Evolutionary conservation across 1,140 invertebrate genomes (phyloP).

Genomic region (Matsumurasca onukii): DNA sequence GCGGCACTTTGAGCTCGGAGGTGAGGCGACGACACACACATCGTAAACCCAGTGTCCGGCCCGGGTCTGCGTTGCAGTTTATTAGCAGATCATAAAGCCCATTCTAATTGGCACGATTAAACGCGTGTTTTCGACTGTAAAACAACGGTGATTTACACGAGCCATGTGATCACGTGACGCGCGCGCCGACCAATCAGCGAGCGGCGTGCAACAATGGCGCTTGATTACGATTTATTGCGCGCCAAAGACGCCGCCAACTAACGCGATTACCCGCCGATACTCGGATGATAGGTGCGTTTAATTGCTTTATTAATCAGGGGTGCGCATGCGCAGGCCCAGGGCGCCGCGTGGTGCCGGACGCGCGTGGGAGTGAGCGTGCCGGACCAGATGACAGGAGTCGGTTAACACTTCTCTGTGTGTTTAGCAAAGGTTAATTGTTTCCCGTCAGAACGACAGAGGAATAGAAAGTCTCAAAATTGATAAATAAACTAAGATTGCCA

Average conservation of each 20-base stretch:
- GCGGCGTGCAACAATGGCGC: slow-evolving; percentile 18
- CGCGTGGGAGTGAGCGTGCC: not conserved
- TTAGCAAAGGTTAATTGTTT: too few relatives aligned
- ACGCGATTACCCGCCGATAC: not conserved
- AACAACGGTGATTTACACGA: slow-evolving; percentile 12
- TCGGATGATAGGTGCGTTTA: not conserved
- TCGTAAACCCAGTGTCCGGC: not conserved
- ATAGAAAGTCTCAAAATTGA: too few relatives aligned
- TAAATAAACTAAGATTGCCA: too few relatives aligned
- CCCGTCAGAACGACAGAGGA: too few relatives aligned
- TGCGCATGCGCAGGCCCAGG: too few relatives aligned
- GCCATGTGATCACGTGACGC: too few relatives aligned
- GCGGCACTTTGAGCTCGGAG: not conserved
- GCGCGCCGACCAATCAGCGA: slow-evolving; percentile 4
- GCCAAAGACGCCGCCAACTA: not conserved
- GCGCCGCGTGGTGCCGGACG: not conserved
- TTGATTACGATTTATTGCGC: slow-evolving; percentile 26
- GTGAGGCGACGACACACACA: not conserved
- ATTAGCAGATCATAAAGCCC: slow-evolving; percentile 25
- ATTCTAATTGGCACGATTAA: slow-evolving; percentile 26
- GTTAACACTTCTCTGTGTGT: too few relatives aligned
- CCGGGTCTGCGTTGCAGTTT: not conserved
- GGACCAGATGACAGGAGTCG: too few relatives aligned
- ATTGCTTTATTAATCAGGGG: slow-evolving; percentile 15
- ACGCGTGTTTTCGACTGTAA: slow-evolving; percentile 23